Conservation (phyloP, 1,140 invertebrate genomes). For the Vanessa tameamea region DNA sequence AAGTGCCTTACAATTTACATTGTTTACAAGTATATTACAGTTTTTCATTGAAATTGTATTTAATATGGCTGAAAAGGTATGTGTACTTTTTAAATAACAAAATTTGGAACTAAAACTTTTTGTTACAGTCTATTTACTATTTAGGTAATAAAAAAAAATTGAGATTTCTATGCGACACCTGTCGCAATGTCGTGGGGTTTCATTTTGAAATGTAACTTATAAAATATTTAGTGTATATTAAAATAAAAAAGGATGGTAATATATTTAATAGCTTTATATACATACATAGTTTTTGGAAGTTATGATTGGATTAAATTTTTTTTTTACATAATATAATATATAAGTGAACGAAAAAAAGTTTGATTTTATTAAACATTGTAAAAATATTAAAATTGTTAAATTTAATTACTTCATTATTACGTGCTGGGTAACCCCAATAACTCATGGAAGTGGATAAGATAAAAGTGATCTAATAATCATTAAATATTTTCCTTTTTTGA, state of each 20-base stretch:
- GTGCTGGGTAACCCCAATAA: too few species aligned
- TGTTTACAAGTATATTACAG: constrained; percentile 5
- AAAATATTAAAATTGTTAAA: too few species aligned
- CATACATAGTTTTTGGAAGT: too few species aligned
- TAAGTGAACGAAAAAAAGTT: too few species aligned
- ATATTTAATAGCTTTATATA: neutral
- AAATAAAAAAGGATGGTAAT: constrained; percentile 11
- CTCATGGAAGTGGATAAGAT: too few species aligned
- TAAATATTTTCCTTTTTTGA: too few species aligned
- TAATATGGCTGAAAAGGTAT: constrained; percentile 53
- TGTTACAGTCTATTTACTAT: neutral
- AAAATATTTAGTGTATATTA: constrained; percentile 45
- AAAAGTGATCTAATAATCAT: too few species aligned
- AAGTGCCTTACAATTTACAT: constrained; percentile 26
- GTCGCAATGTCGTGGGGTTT: constrained; percentile 42
- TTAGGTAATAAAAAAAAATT: constrained; percentile 33
- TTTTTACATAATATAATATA: too few species aligned
- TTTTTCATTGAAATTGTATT: constrained; percentile 1
- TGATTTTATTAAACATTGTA: too few species aligned
- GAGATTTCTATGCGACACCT: constrained; percentile 42
- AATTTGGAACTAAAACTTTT: constrained; percentile 17
- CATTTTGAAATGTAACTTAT: constrained; percentile 49
- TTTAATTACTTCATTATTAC: too few species aligned
- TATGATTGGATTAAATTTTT: too few species aligned
- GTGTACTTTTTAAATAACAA: constrained; percentile 6